Conservation (phyloP, 2,113 vertebrate species). For the Bagarius yarrelli region DNA sequence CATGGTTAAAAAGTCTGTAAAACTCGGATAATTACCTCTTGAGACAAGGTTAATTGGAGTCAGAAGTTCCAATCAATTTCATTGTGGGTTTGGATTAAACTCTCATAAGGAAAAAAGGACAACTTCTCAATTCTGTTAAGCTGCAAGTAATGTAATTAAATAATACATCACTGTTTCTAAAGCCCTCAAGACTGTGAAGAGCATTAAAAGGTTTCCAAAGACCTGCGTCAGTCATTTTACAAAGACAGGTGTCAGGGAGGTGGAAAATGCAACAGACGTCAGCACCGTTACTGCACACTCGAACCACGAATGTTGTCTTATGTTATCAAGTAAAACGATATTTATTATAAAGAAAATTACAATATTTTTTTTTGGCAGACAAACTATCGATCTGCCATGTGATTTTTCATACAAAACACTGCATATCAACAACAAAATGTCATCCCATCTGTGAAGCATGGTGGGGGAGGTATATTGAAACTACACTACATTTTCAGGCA, state of each 20-base stretch:
- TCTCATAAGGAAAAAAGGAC: neutral
- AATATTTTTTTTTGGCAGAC: neutral
- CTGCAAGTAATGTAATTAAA: neutral
- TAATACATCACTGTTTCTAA: neutral
- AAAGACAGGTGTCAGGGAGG: too few relatives aligned
- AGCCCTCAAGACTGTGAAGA: neutral
- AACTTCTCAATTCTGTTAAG: neutral
- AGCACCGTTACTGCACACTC: neutral
- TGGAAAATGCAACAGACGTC: too few relatives aligned
- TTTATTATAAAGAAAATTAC: neutral
- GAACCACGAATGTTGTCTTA: neutral
- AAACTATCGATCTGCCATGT: neutral
- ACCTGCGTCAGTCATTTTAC: neutral
- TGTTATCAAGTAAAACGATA: neutral
- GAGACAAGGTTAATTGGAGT: constrained; percentile 26
- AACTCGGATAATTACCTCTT: constrained; percentile 18
- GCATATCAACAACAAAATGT: neutral
- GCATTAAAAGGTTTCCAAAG: neutral
- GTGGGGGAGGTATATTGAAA: neutral
- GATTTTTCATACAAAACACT: neutral
- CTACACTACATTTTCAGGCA: neutral
- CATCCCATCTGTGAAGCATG: neutral
- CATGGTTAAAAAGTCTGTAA: neutral
- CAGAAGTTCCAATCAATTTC: constrained; percentile 3
- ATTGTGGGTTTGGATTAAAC: neutral